These are phyloP conservation scores for Xenus cinereus DNA, from an alignment of 2,113 vertebrate genomes.

Conservation along the genomic window DNA sequence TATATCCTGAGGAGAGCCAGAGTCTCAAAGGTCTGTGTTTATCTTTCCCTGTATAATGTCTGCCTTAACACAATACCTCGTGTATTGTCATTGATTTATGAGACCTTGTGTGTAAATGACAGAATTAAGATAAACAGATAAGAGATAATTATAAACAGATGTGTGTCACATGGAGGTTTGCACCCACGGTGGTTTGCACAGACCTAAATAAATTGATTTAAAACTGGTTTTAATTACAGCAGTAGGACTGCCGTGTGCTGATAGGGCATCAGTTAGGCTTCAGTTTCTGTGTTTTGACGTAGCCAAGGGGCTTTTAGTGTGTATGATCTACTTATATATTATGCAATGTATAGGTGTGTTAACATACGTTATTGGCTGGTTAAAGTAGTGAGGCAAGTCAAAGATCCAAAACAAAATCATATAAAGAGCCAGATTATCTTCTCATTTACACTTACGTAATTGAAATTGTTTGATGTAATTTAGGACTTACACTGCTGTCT, in stretches of 20 bases:
- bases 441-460: not conserved
- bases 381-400: not conserved
- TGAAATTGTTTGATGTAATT: not conserved
- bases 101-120: not conserved
- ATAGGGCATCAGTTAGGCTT: not conserved
- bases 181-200: not conserved
- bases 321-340: not conserved
- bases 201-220: conserved; percentile 12
- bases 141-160: not conserved
- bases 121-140: not conserved
- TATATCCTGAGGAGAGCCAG: not conserved
- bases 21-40: not conserved
- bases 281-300: conserved; percentile 26
- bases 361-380: not conserved
- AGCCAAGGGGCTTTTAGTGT: conserved; percentile 5
- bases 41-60: not conserved
- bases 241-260: not conserved
- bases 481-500: not conserved
- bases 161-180: not conserved
- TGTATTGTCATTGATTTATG: not conserved
- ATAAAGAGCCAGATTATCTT: not conserved
- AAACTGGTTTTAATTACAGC: conserved; percentile 32
- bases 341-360: not conserved
- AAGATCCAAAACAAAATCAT: not conserved
- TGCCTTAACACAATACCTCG: not conserved